Evolutionary conservation across 1,140 invertebrate genomes (phyloP), one percentile per base, ranked within the genome.

Genomic region (Zaprionus camerounensis): DNA sequence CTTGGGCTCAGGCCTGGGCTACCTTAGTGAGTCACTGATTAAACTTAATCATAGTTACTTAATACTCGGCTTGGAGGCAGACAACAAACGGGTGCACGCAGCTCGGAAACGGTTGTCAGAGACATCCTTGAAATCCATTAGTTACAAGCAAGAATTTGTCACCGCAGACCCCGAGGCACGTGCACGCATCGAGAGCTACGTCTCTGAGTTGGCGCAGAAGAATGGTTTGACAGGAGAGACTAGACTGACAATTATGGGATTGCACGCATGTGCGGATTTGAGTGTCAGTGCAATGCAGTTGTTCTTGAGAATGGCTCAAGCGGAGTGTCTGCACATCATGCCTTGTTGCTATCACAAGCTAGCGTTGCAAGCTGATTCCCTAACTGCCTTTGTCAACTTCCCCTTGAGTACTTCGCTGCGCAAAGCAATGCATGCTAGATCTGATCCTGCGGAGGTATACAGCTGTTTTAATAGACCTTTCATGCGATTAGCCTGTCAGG

Each of bases 301-400:
- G 78, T 98, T 97, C 93, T 78, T 94, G 15, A 93, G 94, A 76
- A 94, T 96, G 92, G 83, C 94, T 26, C 81, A 93, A 31, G 95
- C 95, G 5, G 93, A 93, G 58, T 92, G 94, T 20, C 80, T 97
- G 13, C 94, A 96, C 49, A 94, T 97, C 41, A 95, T 98, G 92
- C 96, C 97, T 6, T 98, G 97, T 86, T 98, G 97, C 81, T 98
- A 98, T 86, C 97, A 98, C 92, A 97, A 96, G 92, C 93, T 97
- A 67, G 80, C 82, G 1, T 59, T 91, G 9, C 31, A 28, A 36
- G 41, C n/a, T n/a, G 2, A 12, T 17, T 46, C n/a, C 24, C 5
- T 20, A 3, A n/a, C 9, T 79, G 41, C 82, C 92, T 91, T 96
- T 85, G 82, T 92, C 4, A 94, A 95, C 87, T 96, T 96, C 92